Percentiles rank a stretch among this genome's conserved stretches.
Conservation (phyloP, 2,888 invertebrate species). For the Drosophila subsilvestris region DNA sequence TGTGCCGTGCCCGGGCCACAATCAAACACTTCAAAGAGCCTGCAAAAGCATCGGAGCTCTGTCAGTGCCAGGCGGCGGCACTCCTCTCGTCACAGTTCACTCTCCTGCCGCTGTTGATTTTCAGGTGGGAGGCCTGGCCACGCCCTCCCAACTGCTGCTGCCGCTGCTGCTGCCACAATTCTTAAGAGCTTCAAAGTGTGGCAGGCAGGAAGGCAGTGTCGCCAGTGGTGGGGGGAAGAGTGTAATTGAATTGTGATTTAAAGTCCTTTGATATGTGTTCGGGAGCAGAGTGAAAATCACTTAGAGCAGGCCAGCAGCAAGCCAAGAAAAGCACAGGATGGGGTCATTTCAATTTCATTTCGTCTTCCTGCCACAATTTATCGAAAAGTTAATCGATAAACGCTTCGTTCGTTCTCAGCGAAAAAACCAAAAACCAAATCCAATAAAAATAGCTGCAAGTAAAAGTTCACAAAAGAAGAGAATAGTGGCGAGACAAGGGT, state of each 20-base stretch:
- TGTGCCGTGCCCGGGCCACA: slow-evolving; percentile 34
- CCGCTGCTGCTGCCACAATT: slow-evolving; percentile 37
- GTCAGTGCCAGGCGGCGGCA: slow-evolving; percentile 40
- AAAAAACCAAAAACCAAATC: slow-evolving; percentile 35
- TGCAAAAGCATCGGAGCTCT: slow-evolving; percentile 42
- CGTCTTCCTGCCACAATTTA: slow-evolving; percentile 38
- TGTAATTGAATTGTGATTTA: slow-evolving; percentile 82
- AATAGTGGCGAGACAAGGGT: too few relatives aligned
- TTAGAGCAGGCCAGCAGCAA: slow-evolving; percentile 27
- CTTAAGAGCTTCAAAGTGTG: slow-evolving; percentile 66
- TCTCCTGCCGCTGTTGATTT: neutral
- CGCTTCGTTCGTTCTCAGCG: neutral
- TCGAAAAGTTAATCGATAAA: slow-evolving; percentile 71
- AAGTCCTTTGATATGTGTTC: slow-evolving; percentile 80
- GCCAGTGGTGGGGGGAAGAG: slow-evolving; percentile 30
- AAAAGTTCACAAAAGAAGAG: slow-evolving; percentile 3
- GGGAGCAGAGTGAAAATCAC: slow-evolving; percentile 53
- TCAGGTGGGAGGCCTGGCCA: slow-evolving; percentile 15
- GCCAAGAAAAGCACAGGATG: slow-evolving; percentile 14
- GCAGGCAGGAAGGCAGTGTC: neutral
- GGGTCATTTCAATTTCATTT: slow-evolving; percentile 48
- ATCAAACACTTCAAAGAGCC: slow-evolving; percentile 50
- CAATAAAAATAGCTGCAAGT: slow-evolving; percentile 69
- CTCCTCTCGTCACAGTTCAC: slow-evolving; percentile 28
- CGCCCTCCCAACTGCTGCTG: slow-evolving; percentile 1